These are phyloP conservation scores for Ellobius talpinus DNA, from an alignment of 2,113 vertebrate species.

Conservation along the genomic window DNA sequence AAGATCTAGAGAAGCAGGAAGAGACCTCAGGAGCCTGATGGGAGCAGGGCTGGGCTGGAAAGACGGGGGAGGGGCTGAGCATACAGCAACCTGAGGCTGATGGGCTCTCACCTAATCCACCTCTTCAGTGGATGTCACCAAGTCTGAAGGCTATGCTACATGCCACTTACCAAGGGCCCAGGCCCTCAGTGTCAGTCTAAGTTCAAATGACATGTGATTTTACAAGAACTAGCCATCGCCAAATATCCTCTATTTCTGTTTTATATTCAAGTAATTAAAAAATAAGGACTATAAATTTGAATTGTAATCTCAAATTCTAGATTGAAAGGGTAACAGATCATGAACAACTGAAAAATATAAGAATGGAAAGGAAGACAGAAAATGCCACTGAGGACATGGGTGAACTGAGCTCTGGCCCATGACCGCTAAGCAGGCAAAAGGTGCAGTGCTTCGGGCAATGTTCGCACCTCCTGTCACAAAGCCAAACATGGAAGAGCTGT, in stretches of 20 bases:
- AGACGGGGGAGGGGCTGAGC: rapidly evolving
- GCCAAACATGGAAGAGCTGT: not conserved
- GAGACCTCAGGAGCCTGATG: rapidly evolving
- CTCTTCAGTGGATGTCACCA: rapidly evolving
- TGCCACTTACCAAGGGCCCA: rapidly evolving
- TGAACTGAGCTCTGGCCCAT: rapidly evolving
- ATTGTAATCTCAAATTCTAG: not conserved
- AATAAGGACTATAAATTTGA: not conserved
- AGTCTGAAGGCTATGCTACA: not conserved
- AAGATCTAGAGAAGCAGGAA: not conserved
- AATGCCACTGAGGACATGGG: not conserved
- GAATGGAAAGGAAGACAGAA: not conserved
- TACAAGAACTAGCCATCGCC: rapidly evolving
- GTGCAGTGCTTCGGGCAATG: rapidly evolving
- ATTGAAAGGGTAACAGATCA: not conserved
- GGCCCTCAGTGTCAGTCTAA: not conserved
- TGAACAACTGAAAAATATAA: not conserved
- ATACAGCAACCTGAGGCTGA: too few relatives aligned
- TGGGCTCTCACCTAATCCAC: not conserved
- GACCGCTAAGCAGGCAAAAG: not conserved
- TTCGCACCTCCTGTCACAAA: not conserved
- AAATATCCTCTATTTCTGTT: not conserved
- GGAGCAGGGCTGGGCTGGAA: rapidly evolving
- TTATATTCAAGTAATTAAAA: constrained; percentile 25
- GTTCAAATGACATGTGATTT: not conserved